phyloP scores from a whole-genome alignment of 1,140 invertebrate genomes.

The Lordiphosa stackelbergi region DNA sequence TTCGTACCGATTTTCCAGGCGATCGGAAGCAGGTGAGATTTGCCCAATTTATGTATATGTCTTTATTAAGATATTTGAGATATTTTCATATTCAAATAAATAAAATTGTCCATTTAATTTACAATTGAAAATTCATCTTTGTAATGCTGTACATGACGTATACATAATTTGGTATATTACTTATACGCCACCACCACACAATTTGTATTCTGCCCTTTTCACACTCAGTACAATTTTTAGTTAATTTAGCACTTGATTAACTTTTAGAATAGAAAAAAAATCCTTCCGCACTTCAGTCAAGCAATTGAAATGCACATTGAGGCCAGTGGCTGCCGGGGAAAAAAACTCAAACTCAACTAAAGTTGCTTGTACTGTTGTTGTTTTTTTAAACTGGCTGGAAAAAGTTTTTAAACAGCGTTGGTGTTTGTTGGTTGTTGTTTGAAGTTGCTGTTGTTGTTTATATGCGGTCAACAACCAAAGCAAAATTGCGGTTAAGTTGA shows the following conservation, averaged over 20 bases:
- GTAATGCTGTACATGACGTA: conserved; percentile 22
- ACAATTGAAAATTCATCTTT: conserved; percentile 1
- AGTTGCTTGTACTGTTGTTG: conserved; percentile 13
- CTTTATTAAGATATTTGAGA: too few relatives aligned
- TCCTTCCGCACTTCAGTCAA: not conserved
- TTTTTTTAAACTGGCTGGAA: conserved; percentile 46
- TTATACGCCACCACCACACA: conserved; percentile 40
- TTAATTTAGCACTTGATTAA: conserved; percentile 70
- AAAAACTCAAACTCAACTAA: conserved; percentile 56
- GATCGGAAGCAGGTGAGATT: too few relatives aligned
- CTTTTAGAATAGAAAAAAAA: conserved; percentile 37
- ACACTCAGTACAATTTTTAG: conserved; percentile 58
- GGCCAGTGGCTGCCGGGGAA: conserved; percentile 47
- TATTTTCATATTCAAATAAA: too few relatives aligned
- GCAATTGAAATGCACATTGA: conserved; percentile 69
- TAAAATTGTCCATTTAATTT: not conserved
- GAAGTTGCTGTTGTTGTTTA: conserved; percentile 42
- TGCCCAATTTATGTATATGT: too few relatives aligned
- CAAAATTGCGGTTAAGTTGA: not conserved
- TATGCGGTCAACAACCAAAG: conserved; percentile 55
- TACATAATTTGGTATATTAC: conserved; percentile 27
- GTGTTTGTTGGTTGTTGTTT: conserved; percentile 60
- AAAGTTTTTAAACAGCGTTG: conserved; percentile 60
- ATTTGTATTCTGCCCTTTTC: conserved; percentile 26
- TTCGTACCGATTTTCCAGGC: too few relatives aligned